Evolutionary conservation across 2,888 invertebrate genomes (phyloP), one percentile per base, ranked within the genome.

Genomic region (Philopedon plagiatum): DNA sequence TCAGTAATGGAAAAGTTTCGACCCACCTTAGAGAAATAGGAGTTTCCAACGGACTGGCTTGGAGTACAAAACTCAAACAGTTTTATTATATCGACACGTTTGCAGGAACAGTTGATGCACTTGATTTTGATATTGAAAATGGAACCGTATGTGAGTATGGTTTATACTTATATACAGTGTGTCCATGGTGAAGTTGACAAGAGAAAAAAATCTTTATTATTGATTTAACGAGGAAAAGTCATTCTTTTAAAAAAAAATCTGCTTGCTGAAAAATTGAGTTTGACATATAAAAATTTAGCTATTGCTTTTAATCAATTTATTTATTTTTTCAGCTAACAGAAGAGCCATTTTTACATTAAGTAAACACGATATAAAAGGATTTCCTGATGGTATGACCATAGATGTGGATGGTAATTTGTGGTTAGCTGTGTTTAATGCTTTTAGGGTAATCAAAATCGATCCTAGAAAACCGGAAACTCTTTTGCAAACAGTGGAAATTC

Each of bases 51-150:
- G 95, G 94, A 1, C 84, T 94, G 2, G 90, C 91, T 0, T 95
- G 94, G 93, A 91, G 89, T 21, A 78, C 83, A 0, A 90, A 91
- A 80, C 88, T 89, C 77, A 88, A 88, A 71, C 89, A 88, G 76
- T 90, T 94, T 88, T 94, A 92, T 84, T 94, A 91, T 82, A 92
- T 93, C 26, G 94, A 95, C 84, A 90, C 93, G 0, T 86, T 88
- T 0, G 90, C 90, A 0, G 83, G 86, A 37, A 88, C 89, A 71
- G 86, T 94, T 9, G 91, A 89, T 76, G 91, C 89, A 1, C 78
- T 78, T 88, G 91, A 94, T 82, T 94, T 88, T 78, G 88, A 93
- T 78, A 78, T 89, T 0, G 84, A 85, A 3, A 86, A 83, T 37
- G 90, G 89, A 57, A 81, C 77, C 32, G 88, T 91, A 29, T 77